A percentile compares a stretch with the other conserved stretches of the same genome.
Evolutionary conservation across 2,888 invertebrate species (phyloP).

Genomic region (Thelaira solivaga): DNA sequence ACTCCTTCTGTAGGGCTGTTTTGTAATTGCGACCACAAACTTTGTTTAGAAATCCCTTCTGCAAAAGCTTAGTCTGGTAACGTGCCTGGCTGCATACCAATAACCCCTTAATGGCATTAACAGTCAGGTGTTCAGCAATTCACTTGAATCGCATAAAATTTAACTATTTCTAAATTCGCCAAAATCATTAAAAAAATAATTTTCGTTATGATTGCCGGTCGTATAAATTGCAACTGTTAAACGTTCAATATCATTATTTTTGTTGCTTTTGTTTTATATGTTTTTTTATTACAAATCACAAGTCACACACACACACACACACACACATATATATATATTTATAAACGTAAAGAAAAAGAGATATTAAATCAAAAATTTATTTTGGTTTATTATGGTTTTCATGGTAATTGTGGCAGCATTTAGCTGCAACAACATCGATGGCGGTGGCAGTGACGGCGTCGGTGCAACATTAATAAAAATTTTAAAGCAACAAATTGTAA

Average conservation of each 20-base stretch:
- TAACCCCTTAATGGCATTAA: too few relatives aligned
- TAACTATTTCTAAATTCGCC: constrained; percentile 5
- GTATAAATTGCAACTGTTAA: constrained; percentile 25
- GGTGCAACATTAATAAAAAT: constrained; percentile 69
- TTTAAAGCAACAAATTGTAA: constrained; percentile 74
- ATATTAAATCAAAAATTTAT: too few relatives aligned
- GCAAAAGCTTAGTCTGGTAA: too few relatives aligned
- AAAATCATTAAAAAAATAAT: constrained; percentile 32
- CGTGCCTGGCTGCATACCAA: too few relatives aligned
- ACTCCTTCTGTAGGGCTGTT: too few relatives aligned
- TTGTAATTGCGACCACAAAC: too few relatives aligned
- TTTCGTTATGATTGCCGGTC: background rate
- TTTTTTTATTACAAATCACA: too few relatives aligned
- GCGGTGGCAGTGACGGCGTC: constrained; percentile 61
- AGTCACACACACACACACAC: background rate
- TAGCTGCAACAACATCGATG: constrained; percentile 52
- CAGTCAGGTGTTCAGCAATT: constrained; percentile 3
- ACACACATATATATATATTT: background rate
- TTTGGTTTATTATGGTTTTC: too few relatives aligned
- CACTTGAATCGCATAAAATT: background rate
- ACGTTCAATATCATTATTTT: background rate
- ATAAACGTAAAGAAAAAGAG: too few relatives aligned
- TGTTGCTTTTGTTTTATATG: too few relatives aligned
- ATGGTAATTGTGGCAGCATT: constrained; percentile 9
- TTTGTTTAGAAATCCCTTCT: too few relatives aligned